Base-by-base conservation (phyloP, 2,113 vertebrate species). In the Rana temporaria region DNA sequence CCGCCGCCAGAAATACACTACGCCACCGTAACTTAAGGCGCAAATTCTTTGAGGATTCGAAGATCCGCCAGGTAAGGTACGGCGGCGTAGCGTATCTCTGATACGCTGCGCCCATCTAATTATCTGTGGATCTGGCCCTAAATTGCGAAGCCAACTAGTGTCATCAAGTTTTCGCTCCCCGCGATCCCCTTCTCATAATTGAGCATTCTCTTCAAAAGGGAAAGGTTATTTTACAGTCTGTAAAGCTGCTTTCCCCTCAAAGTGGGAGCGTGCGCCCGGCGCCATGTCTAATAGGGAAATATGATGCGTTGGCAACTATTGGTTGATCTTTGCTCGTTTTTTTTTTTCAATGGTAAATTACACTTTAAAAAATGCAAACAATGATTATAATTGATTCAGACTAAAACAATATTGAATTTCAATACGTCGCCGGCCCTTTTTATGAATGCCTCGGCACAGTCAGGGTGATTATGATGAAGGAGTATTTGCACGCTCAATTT, bases 331-430 rank as follows among this genome's bases (percentile, higher is more conserved):
- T 86, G 87, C 73, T 85, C 84, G 90, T 93, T 91, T 48, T 42
- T 6, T 6, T 6, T 34, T 89, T 91, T 90, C 90, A 89, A 87
- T 85, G 89, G 88, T 86, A 93, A 90, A 90, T 82, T 91, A 88
- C 90, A 89, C 88, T 91, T 93, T 90, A 90, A 93, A 93, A 92
- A 92, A 92, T 89, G 91, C 91, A 93, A 93, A 93, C 93, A 94
- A 94, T 94, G 93, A 94, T 93, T 93, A 92, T 93, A 93, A 95
- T 94, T 92, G 93, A 94, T 92, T 91, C 88, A 87, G 87, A 88
- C 89, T 92, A 90, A 94, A 94, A 92, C 90, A 92, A 93, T 94
- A 95, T 94, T 93, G 94, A 92, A 91, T 94, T 92, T 91, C 92
- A 93, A 91, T 94, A 91, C 85, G 90, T 90, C 89, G 88, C 85